A percentile compares a stretch with the other conserved stretches of the same genome.
Conservation (phyloP, 1,140 invertebrate species). For the Theocolax elegans region DNA sequence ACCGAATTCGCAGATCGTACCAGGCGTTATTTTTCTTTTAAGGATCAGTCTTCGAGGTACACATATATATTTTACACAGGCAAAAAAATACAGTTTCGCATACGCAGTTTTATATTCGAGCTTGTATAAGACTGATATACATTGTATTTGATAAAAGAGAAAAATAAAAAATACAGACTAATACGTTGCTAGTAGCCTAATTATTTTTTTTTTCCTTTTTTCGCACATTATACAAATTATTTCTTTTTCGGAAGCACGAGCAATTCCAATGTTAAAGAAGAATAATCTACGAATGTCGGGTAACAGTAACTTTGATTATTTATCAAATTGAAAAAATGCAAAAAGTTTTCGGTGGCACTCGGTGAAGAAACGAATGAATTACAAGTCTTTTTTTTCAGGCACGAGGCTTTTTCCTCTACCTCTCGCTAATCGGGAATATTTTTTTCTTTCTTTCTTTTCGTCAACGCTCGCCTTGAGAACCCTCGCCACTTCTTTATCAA, state of each 20-base stretch:
- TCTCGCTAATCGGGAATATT: conserved; percentile 39
- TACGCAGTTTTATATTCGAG: neutral
- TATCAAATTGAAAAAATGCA: too few species aligned
- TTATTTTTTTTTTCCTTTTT: too few species aligned
- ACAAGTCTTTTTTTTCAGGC: conserved; percentile 35
- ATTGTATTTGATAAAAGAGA: neutral
- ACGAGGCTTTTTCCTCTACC: conserved; percentile 23
- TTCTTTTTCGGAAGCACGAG: neutral
- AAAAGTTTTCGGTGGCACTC: conserved; percentile 19
- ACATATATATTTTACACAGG: neutral
- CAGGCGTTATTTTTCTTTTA: neutral
- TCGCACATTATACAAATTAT: too few species aligned
- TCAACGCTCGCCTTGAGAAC: neutral
- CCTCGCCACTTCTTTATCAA: conserved; percentile 13
- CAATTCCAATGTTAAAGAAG: neutral
- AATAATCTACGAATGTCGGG: too few species aligned
- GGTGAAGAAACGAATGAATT: conserved; percentile 15
- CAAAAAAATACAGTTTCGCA: conserved; percentile 13
- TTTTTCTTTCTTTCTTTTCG: conserved; percentile 4
- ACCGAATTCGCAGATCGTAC: conserved; percentile 13
- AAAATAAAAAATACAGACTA: too few species aligned
- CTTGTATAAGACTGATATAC: neutral
- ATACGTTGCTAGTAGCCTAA: too few species aligned
- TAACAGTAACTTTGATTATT: too few species aligned
- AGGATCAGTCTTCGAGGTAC: neutral